phyloP scores from a whole-genome alignment of 2,888 invertebrate genomes.

The Siphonodentalium dalli region DNA sequence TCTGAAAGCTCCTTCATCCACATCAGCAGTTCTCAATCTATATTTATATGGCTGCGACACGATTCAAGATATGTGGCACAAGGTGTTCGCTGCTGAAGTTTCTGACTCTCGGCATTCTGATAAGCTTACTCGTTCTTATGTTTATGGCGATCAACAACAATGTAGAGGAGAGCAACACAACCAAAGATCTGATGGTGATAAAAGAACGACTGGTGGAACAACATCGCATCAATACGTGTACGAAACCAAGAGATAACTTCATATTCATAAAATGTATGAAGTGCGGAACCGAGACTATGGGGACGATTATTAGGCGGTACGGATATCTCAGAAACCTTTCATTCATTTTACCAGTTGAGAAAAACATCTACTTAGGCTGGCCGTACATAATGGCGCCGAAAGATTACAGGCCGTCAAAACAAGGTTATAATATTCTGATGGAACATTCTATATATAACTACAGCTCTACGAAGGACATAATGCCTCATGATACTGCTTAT shows the following conservation, averaged over 20 bases:
- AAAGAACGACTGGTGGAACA: too few relatives aligned
- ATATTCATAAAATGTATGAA: conserved; percentile 63
- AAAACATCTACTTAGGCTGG: conserved; percentile 59
- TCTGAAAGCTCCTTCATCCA: too few relatives aligned
- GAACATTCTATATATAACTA: conserved; percentile 59
- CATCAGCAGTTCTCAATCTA: too few relatives aligned
- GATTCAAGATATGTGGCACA: too few relatives aligned
- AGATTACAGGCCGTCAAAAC: conserved; percentile 47
- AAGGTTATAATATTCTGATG: conserved; percentile 50
- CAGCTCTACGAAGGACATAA: conserved; percentile 42
- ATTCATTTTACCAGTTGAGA: conserved; percentile 49
- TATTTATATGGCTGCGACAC: too few relatives aligned
- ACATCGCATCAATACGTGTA: too few relatives aligned
- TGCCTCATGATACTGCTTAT: conserved; percentile 50
- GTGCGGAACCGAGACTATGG: conserved; percentile 60
- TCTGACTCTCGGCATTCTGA: too few relatives aligned
- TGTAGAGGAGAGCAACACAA: too few relatives aligned
- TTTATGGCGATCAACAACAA: too few relatives aligned
- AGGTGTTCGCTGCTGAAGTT: too few relatives aligned
- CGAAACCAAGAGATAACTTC: conserved; percentile 45
- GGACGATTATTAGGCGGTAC: conserved; percentile 53
- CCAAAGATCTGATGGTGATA: too few relatives aligned
- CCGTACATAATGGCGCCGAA: conserved; percentile 47
- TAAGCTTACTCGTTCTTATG: too few relatives aligned
- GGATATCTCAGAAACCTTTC: conserved; percentile 48